A percentile compares a stretch with the other conserved stretches of the same genome.
Conservation (phyloP, 2,888 invertebrate species). For the Zele albiditarsus region DNA sequence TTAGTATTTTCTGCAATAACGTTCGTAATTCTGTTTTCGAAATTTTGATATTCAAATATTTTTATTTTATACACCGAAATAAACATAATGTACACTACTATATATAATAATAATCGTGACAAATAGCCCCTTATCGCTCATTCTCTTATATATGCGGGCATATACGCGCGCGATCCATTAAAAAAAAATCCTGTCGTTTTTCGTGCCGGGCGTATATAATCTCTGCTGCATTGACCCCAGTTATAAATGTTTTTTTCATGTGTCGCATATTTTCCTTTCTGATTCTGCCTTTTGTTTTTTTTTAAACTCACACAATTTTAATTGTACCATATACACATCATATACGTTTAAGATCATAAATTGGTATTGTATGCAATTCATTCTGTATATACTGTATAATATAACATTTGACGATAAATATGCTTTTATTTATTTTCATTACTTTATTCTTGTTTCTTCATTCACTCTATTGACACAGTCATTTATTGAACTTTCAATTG, state of each 20-base stretch:
- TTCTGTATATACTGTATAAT: not conserved
- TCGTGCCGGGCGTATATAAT: not conserved
- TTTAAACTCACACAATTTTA: not conserved
- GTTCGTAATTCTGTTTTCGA: not conserved
- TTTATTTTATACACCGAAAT: not conserved
- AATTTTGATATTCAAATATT: not conserved
- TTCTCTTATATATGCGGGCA: not conserved
- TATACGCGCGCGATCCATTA: not conserved
- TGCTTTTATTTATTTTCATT: not conserved
- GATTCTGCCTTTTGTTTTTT: not conserved
- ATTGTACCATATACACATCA: not conserved
- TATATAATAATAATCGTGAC: conserved; percentile 1
- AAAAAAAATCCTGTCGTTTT: not conserved
- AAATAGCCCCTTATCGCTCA: not conserved
- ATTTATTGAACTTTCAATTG: conserved; percentile 22
- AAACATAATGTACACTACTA: not conserved
- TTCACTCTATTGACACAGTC: conserved; percentile 9
- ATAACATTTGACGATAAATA: not conserved
- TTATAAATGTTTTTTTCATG: not conserved
- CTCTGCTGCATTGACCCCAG: conserved; percentile 15
- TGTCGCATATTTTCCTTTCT: not conserved
- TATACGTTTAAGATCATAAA: conserved; percentile 3
- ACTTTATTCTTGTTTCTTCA: not conserved
- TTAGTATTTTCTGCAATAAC: not conserved
- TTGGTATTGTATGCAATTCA: conserved; percentile 4